Evolutionary conservation across 2,888 invertebrate genomes (phyloP), one percentile per base, ranked within the genome.

Genomic region (Drosophila kokeensis): DNA sequence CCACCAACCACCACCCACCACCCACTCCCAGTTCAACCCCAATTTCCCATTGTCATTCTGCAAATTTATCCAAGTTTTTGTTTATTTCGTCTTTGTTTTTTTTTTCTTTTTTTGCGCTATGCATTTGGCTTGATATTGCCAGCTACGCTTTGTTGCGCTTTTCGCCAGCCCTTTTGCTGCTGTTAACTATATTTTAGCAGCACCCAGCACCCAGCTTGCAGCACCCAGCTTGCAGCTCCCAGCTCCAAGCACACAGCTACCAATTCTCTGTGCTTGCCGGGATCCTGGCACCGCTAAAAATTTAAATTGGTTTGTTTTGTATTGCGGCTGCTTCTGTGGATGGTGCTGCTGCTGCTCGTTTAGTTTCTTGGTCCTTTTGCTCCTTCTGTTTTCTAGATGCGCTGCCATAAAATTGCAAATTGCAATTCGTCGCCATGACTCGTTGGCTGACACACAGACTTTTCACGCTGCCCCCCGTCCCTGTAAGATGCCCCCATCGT

Each of bases 281-380:
- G 55, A 68, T 61, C 49, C 72, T 61, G 61, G 64, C 76, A 81
- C 66, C 69, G 86, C 69, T 80, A 81, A 81, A 85, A 90, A 90
- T 87, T 92, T 82, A 91, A 91, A 91, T 90, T 90, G 91, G 89
- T 86, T 88, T 81, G 84, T 88, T 91, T 86, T 82, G 89, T 89
- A 77, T 79, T 84, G 83, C 71, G 88, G 84, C 76, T 74, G 75
- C 78, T 79, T 76, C 76, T 69, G 65, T 77, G 69, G 69, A 38
- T 76, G 78, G 40, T 52, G n/a, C 58, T 70, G 54, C 49, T 49
- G 60, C 60, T 62, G 61, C 55, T 71, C 57, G 75, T 69, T 63
- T 75, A 57, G 75, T 27, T 58, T 18, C 45, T 49, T 53, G 60
- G 38, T 76, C 29, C 63, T 63, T 50, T 63, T 36, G 66, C 63